Percentiles rank a stretch among this genome's conserved stretches.
Evolutionary conservation across 2,888 invertebrate species (phyloP).

Genomic region (Ophion obscuratus): DNA sequence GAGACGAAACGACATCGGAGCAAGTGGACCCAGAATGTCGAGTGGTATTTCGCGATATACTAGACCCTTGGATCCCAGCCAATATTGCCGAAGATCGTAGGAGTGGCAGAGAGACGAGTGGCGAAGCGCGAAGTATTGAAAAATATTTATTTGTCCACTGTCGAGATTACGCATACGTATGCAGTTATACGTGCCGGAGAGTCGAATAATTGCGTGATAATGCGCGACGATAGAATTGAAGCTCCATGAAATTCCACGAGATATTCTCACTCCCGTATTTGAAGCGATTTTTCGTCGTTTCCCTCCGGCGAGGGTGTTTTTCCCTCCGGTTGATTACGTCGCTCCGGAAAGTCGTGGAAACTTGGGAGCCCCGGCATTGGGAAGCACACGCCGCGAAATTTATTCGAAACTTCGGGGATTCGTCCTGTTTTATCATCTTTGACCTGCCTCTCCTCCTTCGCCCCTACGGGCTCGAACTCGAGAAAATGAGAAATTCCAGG

Average conservation of each 20-base stretch:
- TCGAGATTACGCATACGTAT: slow-evolving; percentile 14
- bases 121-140: neutral
- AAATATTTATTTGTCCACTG: slow-evolving; percentile 33
- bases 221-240: slow-evolving; percentile 16
- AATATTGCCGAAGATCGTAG: slow-evolving; percentile 39
- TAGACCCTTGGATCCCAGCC: slow-evolving; percentile 55
- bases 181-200: slow-evolving; percentile 15
- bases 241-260: slow-evolving; percentile 9
- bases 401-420: slow-evolving; percentile 27
- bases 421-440: neutral
- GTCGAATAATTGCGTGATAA: slow-evolving; percentile 36
- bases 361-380: slow-evolving; percentile 35
- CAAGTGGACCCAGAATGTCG: slow-evolving; percentile 45
- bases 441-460: neutral
- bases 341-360: slow-evolving; percentile 51
- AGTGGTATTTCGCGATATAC: slow-evolving; percentile 46
- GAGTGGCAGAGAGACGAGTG: slow-evolving; percentile 22
- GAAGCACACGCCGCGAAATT: slow-evolving; percentile 49
- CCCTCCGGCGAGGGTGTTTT: slow-evolving; percentile 15
- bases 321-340: slow-evolving; percentile 58
- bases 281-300: slow-evolving; percentile 27
- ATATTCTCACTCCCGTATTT: slow-evolving; percentile 2
- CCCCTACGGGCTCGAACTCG: slow-evolving; percentile 22
- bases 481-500: slow-evolving; percentile 74
- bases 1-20: slow-evolving; percentile 13